phyloP scores from a whole-genome alignment of 2,113 vertebrate species.

The Thalassoma bifasciatum region DNA sequence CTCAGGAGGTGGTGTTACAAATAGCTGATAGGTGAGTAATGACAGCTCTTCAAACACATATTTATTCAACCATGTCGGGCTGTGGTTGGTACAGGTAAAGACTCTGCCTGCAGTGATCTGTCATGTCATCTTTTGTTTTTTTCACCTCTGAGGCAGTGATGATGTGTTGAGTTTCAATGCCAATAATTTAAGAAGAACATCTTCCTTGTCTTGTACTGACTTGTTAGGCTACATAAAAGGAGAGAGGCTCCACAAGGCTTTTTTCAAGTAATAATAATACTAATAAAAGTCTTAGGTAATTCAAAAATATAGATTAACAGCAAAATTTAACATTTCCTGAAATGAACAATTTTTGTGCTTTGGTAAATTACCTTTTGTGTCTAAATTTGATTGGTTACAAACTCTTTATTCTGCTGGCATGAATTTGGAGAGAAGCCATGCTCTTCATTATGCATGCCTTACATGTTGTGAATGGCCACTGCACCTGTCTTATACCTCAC shows the following conservation, averaged over 20 bases:
- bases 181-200: constrained; percentile 43
- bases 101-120: constrained; percentile 32
- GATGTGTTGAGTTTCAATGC: constrained; percentile 47
- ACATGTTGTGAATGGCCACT: background rate
- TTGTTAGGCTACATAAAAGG: constrained; percentile 41
- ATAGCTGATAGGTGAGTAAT: constrained; percentile 80
- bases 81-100: constrained; percentile 53
- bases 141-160: constrained; percentile 21
- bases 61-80: constrained; percentile 63
- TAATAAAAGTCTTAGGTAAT: background rate
- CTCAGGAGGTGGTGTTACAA: constrained; percentile 68
- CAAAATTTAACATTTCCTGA: background rate
- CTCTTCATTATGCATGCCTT: constrained; percentile 2
- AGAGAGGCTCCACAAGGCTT: background rate
- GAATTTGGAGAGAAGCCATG: constrained; percentile 2
- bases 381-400: too few relatives aligned
- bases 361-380: too few relatives aligned
- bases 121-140: constrained; percentile 22
- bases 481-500: background rate
- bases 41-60: constrained; percentile 69
- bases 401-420: background rate
- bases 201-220: constrained; percentile 57
- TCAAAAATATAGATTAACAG: constrained; percentile 4
- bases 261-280: too few relatives aligned
- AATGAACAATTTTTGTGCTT: too few relatives aligned